Evolutionary conservation across 2,113 vertebrate genomes (phyloP), one percentile per base, ranked within the genome.

Genomic region (Paraplagusia blochii): DNA sequence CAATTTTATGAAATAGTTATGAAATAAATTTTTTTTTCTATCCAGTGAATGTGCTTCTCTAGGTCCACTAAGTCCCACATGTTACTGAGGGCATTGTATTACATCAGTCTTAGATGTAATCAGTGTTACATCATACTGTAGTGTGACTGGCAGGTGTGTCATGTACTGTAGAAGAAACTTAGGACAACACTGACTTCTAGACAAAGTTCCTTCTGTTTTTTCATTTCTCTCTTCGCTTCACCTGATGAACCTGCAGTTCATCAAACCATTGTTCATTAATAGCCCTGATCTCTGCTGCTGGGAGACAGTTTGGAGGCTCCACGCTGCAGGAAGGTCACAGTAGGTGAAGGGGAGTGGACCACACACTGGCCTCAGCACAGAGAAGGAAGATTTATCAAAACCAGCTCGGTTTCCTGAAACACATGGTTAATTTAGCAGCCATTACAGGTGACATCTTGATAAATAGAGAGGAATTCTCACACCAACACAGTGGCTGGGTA

Each of bases 391-490:
- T 90, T 88, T 87, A 88, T 90, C 88, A 85, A 80, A 29, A 77
- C 72, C 71, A 74, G 77, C 75, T 82, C 59, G 69, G 79, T 79
- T 85, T 73, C 76, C 80, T 51, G 79, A 88, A 90, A 83, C 78
- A 88, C 85, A 86, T 84, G 86, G 82, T 85, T 90, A 91, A 92
- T 91, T 92, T 91, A 89, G 74, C 79, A 89, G 86, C 85, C 79
- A 88, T 90, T 82, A 85, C 82, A 88, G 79, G 78, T 89, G 86
- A 87, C 85, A 90, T 70, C 80, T 74, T 88, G 88, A 88, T 89
- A 80, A 90, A 91, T 88, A 80, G 79, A 84, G 66, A 77, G 64
- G 65, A 66, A 76, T 85, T 72, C 59, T 72, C 63, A 86, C 80
- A 81, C 86, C 88, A 83, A 87, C 84, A 85, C 70, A 82, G 79